Percentiles rank a stretch among this genome's conserved stretches.
Evolutionary conservation across 2,888 invertebrate species (phyloP).

Genomic region (Latrodectus hesperus): DNA sequence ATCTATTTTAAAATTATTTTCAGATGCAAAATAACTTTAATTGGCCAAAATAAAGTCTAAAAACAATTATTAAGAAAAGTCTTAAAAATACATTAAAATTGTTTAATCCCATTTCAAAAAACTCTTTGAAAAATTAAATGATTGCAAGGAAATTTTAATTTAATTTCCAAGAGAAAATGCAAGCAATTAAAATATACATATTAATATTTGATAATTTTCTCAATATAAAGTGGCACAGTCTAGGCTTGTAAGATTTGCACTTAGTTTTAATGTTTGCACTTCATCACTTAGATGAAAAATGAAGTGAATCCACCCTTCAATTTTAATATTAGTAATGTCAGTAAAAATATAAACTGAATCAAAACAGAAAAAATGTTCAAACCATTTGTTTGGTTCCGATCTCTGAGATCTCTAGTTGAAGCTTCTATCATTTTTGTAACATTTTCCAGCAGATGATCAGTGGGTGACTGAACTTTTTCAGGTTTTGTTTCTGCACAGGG

Average conservation of each 20-base stretch:
- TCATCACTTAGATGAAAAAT: not conserved
- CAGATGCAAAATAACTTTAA: no score
- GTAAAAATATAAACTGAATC: not conserved
- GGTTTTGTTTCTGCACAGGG: conserved; percentile 49
- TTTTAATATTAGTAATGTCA: not conserved
- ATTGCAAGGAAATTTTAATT: no score
- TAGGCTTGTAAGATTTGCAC: not conserved
- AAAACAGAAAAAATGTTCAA: not conserved
- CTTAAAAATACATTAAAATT: no score
- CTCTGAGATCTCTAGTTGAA: conserved; percentile 71
- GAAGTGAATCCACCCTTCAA: not conserved
- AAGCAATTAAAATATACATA: not conserved
- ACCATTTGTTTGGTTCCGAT: conserved; percentile 38
- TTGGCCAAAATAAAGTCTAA: no score
- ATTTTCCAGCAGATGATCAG: conserved; percentile 73
- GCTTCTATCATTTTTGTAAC: conserved; percentile 73
- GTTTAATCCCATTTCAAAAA: no score
- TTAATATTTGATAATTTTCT: not conserved
- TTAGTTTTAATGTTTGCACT: no score
- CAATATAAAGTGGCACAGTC: not conserved
- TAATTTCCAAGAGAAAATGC: no score
- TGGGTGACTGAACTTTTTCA: conserved; percentile 33
- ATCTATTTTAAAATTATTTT: no score
- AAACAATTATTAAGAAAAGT: no score
- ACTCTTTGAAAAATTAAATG: no score